Evolutionary conservation across 2,113 vertebrate species (phyloP), one percentile per base, ranked within the genome.

Genomic region (Puffinus mauretanicus): DNA sequence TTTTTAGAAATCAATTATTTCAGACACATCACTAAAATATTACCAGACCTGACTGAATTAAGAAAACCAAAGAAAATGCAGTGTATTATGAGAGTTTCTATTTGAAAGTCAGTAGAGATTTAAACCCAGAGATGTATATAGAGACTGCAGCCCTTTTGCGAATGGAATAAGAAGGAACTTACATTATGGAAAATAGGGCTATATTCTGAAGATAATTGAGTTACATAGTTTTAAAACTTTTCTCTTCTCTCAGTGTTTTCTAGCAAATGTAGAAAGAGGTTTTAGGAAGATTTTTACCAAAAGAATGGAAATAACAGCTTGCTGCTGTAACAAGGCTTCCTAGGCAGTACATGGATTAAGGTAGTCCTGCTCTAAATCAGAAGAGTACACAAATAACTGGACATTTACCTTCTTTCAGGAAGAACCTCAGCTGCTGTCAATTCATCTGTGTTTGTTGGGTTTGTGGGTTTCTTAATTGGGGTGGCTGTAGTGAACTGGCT

Each of bases 321-420:
- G 60, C 46, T 71, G 38, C 32, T 82, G 26, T 78, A 73, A 85
- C 54, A 62, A 83, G 36, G 49, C 30, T 51, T 88, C 52, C 44
- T 5, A 60, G 54, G 60, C 44, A 95, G 79, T 17, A 52, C 3
- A 7, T 18, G 42, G 84, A 94, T 93, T 94, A 92, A 94, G 29
- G 57, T 22, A 85, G 90, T 34, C 60, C 81, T 65, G 65, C 70
- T 93, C n/a, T 49, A 87, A 71, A 71, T 54, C 55, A 65, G 51
- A 42, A 76, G 60, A 18, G 15, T 71, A 75, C 47, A 80, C 34
- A 78, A 89, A 71, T 79, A 88, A 89, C 40, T 16, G 42, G 94
- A 93, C 62, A 94, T 97, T 97, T 97, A 99, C 99, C 99, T 98
- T 96, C 98, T 97, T 94, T 99, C 98, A 3, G 98, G 98, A 97